Evolutionary conservation across 1,140 invertebrate genomes (phyloP).

Genomic region (Brachionus sp.): DNA sequence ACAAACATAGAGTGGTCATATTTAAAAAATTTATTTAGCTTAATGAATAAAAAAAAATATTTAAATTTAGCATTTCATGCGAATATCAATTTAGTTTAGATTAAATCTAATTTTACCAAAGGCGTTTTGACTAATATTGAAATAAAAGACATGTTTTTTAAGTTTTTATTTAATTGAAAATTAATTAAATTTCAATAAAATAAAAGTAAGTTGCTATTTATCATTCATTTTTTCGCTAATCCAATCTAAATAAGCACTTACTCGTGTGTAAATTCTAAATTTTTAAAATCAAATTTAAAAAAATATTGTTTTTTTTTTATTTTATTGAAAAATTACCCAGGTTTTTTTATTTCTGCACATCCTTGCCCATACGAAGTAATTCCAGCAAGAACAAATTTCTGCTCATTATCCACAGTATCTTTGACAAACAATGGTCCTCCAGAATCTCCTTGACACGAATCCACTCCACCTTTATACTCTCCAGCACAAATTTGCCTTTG

Average conservation of each 20-base stretch:
- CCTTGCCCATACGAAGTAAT: slow-evolving; percentile 1
- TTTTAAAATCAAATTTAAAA: background rate
- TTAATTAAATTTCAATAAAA: no score
- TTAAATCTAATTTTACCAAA: no score
- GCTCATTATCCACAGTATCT: background rate
- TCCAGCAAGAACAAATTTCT: slow-evolving; percentile 3
- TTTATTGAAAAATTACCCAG: slow-evolving; percentile 40
- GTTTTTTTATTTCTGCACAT: background rate
- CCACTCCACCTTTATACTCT: background rate
- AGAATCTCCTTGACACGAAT: slow-evolving; percentile 41
- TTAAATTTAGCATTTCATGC: no score
- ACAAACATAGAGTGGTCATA: no score
- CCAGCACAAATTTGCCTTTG: slow-evolving; percentile 40
- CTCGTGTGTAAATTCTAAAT: slow-evolving; percentile 29
- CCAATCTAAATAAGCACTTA: slow-evolving; percentile 20
- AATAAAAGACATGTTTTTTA: no score
- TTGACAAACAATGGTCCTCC: slow-evolving; percentile 14
- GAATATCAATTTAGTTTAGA: no score
- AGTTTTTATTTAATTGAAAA: no score
- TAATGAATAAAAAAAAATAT: no score
- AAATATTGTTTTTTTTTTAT: background rate
- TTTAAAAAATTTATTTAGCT: no score
- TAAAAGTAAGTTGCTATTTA: background rate
- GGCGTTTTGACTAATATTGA: no score
- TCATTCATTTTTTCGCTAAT: background rate